A percentile compares a stretch with the other conserved stretches of the same genome.
Conservation (phyloP, 1,140 invertebrate genomes). For the Micrasema minimum region DNA sequence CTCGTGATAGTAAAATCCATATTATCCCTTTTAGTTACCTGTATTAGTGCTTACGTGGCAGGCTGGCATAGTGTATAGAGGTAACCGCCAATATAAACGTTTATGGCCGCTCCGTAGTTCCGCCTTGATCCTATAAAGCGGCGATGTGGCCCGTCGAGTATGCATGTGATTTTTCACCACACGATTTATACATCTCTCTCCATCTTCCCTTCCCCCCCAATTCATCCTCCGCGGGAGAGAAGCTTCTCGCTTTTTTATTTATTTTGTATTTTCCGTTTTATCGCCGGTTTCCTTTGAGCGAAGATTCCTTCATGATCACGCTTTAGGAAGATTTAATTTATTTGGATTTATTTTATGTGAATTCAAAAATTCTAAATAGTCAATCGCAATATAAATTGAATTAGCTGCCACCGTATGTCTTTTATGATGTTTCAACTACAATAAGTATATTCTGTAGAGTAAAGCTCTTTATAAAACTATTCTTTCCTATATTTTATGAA, state of each 20-base stretch:
- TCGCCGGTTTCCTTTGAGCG: background rate
- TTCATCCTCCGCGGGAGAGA: background rate
- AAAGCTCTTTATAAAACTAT: too few species aligned
- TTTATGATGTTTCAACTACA: too few species aligned
- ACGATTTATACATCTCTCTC: constrained; percentile 20
- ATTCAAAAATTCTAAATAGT: too few species aligned
- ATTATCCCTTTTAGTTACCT: too few species aligned
- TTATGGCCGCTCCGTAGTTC: constrained; percentile 14
- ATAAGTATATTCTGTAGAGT: too few species aligned
- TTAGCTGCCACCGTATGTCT: too few species aligned
- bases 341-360: too few species aligned
- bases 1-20: too few species aligned
- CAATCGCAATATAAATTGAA: too few species aligned
- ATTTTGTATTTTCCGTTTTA: constrained; percentile 6
- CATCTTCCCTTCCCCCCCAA: background rate
- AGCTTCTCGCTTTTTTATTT: background rate
- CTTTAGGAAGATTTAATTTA: too few species aligned
- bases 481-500: too few species aligned
- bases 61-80: constrained; percentile 3
- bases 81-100: constrained; percentile 36
- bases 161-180: constrained; percentile 22
- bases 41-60: background rate
- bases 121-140: constrained; percentile 36
- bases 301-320: too few species aligned
- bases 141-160: constrained; percentile 5